Evolutionary conservation across 1,140 invertebrate species (phyloP).

Genomic region (Melitaea cinxia): DNA sequence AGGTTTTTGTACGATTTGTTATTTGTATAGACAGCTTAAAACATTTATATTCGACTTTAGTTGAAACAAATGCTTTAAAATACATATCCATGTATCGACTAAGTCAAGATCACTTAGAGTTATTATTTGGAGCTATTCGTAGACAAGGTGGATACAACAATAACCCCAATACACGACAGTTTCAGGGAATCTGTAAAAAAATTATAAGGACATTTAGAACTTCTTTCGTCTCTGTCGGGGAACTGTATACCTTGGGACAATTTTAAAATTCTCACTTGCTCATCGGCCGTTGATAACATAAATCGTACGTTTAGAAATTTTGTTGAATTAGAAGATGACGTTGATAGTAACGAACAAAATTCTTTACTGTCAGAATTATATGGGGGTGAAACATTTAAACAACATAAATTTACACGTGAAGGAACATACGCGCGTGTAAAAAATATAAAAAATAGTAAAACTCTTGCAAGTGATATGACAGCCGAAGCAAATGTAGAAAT

Average conservation of each 20-base stretch:
- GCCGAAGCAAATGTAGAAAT: not conserved
- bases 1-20: not conserved
- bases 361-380: too few species aligned
- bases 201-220: not conserved
- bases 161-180: not conserved
- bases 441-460: too few species aligned
- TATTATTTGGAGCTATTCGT: conserved; percentile 1
- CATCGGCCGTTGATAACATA: not conserved
- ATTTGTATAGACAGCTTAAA: not conserved
- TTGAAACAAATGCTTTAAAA: not conserved
- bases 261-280: not conserved
- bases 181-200: not conserved
- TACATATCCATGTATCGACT: not conserved
- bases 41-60: not conserved
- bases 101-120: not conserved
- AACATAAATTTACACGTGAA: too few species aligned
- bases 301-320: not conserved
- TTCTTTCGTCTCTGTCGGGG: not conserved
- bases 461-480: not conserved
- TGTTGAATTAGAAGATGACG: too few species aligned
- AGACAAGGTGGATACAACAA: not conserved
- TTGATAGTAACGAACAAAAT: too few species aligned
- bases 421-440: too few species aligned
- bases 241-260: not conserved
- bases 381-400: too few species aligned